These are phyloP conservation scores for Drosophila demipolita DNA, from an alignment of 2,888 invertebrate genomes.

Conservation along the genomic window DNA sequence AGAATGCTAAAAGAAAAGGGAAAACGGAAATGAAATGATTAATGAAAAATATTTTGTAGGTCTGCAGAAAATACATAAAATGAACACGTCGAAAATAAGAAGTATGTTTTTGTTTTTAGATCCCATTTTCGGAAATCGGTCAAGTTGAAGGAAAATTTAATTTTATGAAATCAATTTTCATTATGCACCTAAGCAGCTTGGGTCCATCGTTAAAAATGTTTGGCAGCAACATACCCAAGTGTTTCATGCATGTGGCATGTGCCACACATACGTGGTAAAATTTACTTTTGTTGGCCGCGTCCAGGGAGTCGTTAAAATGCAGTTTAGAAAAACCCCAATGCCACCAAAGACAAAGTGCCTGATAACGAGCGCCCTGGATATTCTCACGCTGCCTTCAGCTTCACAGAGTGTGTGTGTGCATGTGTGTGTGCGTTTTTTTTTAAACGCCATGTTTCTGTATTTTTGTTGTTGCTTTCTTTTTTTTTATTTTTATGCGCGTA, in stretches of 20 bases:
- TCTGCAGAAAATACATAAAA: conserved; percentile 20
- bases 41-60: conserved; percentile 32
- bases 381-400: conserved; percentile 30
- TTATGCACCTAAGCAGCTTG: conserved; percentile 53
- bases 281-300: conserved; percentile 44
- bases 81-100: neutral
- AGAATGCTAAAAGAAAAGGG: conserved; percentile 15
- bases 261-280: conserved; percentile 22
- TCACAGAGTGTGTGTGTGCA: neutral
- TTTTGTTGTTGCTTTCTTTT: conserved; percentile 17
- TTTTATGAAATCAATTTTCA: conserved; percentile 72
- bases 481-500: conserved; percentile 24
- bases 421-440: conserved; percentile 9
- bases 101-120: conserved; percentile 10
- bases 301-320: conserved; percentile 77
- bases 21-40: conserved; percentile 40
- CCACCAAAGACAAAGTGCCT: conserved; percentile 63
- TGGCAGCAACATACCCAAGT: conserved; percentile 18
- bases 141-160: conserved; percentile 43
- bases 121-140: conserved; percentile 35
- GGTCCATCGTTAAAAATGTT: conserved; percentile 54
- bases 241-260: conserved; percentile 16
- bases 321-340: conserved; percentile 65
- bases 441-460: conserved; percentile 5
- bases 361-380: conserved; percentile 60